Percentiles rank a stretch among this genome's conserved stretches.
These are phyloP conservation scores for Nowickia ferox DNA, from an alignment of 2,888 invertebrate species.

Conservation along the genomic window DNA sequence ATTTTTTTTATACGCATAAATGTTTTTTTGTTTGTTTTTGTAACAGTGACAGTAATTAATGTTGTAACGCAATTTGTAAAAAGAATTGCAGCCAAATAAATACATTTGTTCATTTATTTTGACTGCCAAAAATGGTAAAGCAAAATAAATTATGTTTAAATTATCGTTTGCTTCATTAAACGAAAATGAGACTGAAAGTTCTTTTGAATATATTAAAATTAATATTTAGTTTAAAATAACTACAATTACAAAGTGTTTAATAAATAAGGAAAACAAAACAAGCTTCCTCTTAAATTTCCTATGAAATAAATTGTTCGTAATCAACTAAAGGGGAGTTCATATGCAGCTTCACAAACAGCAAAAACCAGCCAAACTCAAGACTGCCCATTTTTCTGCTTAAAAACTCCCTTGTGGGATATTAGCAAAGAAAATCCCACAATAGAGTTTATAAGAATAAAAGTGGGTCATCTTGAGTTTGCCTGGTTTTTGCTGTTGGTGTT, in stretches of 20 bases:
- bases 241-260: neutral
- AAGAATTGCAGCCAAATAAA: slow-evolving; percentile 27
- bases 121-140: slow-evolving; percentile 29
- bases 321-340: too few relatives aligned
- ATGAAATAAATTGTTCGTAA: too few relatives aligned
- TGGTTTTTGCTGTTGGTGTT: too few relatives aligned
- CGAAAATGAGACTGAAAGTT: neutral
- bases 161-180: neutral
- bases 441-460: too few relatives aligned
- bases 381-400: too few relatives aligned
- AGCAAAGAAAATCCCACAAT: too few relatives aligned
- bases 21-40: neutral
- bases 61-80: slow-evolving; percentile 24
- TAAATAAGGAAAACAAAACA: neutral
- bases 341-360: too few relatives aligned
- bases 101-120: slow-evolving; percentile 36
- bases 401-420: too few relatives aligned
- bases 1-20: neutral
- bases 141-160: slow-evolving; percentile 6
- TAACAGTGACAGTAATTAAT: neutral
- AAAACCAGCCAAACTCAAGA: too few relatives aligned
- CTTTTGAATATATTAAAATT: neutral
- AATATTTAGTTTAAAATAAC: neutral
- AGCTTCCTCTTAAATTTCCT: too few relatives aligned
- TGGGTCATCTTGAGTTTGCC: too few relatives aligned